A percentile compares a stretch with the other conserved stretches of the same genome.
phyloP scores from a whole-genome alignment of 2,113 vertebrate species.

The Fukomys damarensis region DNA sequence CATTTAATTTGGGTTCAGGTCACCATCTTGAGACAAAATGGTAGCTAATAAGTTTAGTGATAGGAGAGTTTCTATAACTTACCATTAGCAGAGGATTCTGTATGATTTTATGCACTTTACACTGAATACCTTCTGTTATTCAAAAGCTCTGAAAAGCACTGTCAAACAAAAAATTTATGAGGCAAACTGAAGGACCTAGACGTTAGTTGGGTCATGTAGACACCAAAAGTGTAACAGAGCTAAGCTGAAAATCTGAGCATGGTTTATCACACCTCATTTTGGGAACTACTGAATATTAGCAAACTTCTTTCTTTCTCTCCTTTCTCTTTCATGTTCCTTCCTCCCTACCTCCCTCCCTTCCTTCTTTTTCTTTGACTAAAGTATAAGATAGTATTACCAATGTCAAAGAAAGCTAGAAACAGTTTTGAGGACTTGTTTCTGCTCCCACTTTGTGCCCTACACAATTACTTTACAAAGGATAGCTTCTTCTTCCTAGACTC shows the following conservation, averaged over 20 bases:
- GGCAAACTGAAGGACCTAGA: not conserved
- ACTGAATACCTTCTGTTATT: not conserved
- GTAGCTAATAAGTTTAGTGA: not conserved
- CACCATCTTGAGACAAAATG: conserved; percentile 15
- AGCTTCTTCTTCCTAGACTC: not conserved
- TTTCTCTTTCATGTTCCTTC: not conserved
- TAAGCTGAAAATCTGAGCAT: not conserved
- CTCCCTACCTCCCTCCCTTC: not conserved
- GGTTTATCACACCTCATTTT: not conserved
- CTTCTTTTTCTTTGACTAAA: not conserved
- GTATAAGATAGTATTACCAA: not conserved
- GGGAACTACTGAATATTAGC: not conserved
- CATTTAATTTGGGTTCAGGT: not conserved
- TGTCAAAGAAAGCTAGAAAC: not conserved
- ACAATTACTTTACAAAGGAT: not conserved
- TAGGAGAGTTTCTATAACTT: not conserved
- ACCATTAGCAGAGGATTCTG: not conserved
- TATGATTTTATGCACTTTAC: not conserved
- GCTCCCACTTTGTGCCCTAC: not conserved
- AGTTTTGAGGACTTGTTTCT: not conserved
- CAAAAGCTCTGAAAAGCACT: not conserved
- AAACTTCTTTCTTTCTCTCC: not conserved
- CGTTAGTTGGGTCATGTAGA: not conserved
- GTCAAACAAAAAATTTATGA: not conserved
- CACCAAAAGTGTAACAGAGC: not conserved